Evolutionary conservation across 2,113 vertebrate species (phyloP), one percentile per base, ranked within the genome.

Genomic region (Piprites chloris): DNA sequence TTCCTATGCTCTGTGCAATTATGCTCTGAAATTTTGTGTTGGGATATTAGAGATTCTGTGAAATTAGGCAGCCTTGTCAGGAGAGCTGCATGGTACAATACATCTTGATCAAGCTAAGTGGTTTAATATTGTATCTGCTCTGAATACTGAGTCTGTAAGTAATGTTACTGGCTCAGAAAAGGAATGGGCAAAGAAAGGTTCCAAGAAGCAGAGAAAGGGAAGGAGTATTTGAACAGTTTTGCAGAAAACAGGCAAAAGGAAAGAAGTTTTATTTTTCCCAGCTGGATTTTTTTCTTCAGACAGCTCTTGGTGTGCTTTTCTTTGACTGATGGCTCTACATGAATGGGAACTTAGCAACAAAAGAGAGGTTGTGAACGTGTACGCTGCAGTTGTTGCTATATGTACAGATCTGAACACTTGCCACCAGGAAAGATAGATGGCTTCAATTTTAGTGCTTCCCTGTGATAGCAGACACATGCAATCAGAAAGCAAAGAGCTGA

Each of bases 51-150:
- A 83, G 44, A 93, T 94, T 93, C 88, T 93, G 66, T 86, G 88
- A 90, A 96, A 96, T 93, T 86, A 93, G 92, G 47, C 88, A 89
- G 80, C 76, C 86, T 96, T 94, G 93, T 96, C 92, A 94, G 90
- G 66, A 90, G 73, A 81, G 58, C 92, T 90, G 69, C 49, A 8
- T 87, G 69, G 69, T 93, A 92, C 93, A 90, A 93, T 96, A 85
- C 83, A 35, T 96, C 83, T 92, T 96, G 88, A 90, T 93, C 94
- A 88, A 65, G 83, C 69, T 74, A 90, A 96, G 95, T 78, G 83
- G 83, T 88, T 91, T 94, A 85, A 82, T 93, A 87, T 78, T 94
- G 65, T 96, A 82, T 86, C 80, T 92, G 77, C 75, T 92, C 76
- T 90, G 86, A 94, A 94, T 92, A 69, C 83, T 68, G 83, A 90